Evolutionary conservation across 2,797 vertebrate genomes (phyloP).

Genomic region (Trachops cirrhosus): DNA sequence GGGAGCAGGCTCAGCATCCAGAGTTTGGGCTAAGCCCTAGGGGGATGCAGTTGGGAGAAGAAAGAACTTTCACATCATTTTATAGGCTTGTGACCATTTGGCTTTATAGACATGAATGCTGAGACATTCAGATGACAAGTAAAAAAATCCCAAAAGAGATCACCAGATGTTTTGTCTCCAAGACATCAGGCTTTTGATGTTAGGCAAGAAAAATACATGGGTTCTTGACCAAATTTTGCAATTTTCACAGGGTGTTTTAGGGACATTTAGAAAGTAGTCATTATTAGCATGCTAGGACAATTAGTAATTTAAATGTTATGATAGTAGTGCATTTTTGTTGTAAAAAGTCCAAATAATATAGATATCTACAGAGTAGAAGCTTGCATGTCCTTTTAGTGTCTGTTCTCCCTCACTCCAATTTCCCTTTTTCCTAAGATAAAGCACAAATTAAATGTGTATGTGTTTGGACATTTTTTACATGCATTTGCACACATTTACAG

Average conservation of each 20-base stretch:
- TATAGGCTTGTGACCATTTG: constrained; percentile 43
- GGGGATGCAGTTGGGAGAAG: constrained; percentile 32
- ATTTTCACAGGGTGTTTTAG: not conserved
- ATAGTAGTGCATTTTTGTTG: not conserved
- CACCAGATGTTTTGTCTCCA: constrained; percentile 42
- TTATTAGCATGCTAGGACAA: not conserved
- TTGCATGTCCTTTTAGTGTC: not conserved
- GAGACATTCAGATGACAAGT: constrained; percentile 47
- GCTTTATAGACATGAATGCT: not conserved
- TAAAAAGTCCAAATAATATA: not conserved
- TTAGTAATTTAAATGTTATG: not conserved
- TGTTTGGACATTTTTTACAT: not conserved
- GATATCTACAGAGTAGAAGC: not conserved
- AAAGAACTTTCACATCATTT: constrained; percentile 60
- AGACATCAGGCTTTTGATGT: constrained; percentile 30
- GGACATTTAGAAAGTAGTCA: not conserved
- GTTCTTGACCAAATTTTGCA: not conserved
- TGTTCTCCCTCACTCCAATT: not conserved
- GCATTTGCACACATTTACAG: not conserved
- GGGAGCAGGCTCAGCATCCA: not conserved
- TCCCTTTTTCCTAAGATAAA: not conserved
- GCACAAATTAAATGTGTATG: not conserved
- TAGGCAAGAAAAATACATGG: not conserved
- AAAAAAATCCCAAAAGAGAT: constrained; percentile 5
- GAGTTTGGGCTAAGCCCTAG: not conserved